Conservation (phyloP, 1,140 invertebrate species). For the Zaprionus camerounensis region DNA sequence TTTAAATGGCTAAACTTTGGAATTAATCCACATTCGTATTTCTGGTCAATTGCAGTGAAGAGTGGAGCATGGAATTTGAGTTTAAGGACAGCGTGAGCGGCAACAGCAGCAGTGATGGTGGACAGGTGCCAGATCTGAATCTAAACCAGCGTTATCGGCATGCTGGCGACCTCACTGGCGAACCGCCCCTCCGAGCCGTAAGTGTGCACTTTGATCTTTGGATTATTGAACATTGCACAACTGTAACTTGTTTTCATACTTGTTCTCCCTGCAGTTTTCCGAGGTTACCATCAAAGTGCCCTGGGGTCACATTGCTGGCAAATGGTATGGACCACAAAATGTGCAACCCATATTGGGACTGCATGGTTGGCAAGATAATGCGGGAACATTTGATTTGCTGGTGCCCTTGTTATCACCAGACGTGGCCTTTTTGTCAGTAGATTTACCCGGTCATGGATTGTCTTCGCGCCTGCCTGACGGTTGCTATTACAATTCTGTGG, state of each 20-base stretch:
- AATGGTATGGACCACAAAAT: constrained; percentile 88
- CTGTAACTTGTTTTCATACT: neutral
- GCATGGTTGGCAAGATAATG: constrained; percentile 92
- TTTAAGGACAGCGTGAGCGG: constrained; percentile 48
- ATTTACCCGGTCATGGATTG: constrained; percentile 89
- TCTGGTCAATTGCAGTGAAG: constrained; percentile 40
- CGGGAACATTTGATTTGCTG: constrained; percentile 89
- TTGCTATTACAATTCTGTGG: constrained; percentile 87
- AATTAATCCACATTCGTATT: constrained; percentile 53
- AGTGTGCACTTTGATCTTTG: constrained; percentile 61
- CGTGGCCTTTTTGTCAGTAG: constrained; percentile 88
- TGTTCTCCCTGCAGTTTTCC: constrained; percentile 82
- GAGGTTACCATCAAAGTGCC: constrained; percentile 91
- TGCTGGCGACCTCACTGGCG: constrained; percentile 77
- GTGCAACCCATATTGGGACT: constrained; percentile 88
- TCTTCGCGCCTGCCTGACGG: constrained; percentile 88
- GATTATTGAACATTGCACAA: neutral
- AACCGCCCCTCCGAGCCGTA: constrained; percentile 67
- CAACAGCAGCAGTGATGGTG: constrained; percentile 34
- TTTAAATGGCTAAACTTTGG: constrained; percentile 64
- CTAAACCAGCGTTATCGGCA: constrained; percentile 71
- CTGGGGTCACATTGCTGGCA: constrained; percentile 91
- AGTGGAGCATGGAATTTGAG: constrained; percentile 58
- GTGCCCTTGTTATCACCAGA: constrained; percentile 87
- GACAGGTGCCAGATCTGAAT: constrained; percentile 16